phyloP scores from a whole-genome alignment of 2,797 vertebrate species.

The Halcyon smyrnensis region DNA sequence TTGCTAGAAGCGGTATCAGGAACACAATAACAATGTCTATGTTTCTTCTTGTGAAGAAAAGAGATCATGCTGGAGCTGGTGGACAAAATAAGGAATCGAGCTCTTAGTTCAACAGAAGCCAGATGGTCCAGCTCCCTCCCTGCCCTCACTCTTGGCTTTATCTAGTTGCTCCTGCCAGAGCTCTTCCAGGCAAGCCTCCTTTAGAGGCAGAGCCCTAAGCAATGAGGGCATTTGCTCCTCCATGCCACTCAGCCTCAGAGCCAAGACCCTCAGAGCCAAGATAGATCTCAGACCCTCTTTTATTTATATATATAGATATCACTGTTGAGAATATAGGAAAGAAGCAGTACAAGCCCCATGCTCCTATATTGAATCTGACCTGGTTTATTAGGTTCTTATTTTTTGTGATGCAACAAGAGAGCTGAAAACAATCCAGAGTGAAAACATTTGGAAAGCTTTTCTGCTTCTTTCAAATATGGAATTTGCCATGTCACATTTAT shows the following conservation, averaged over 20 bases:
- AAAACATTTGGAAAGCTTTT: conserved; percentile 23
- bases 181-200: neutral
- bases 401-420: neutral
- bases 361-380: neutral
- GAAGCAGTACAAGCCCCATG: neutral
- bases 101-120: neutral
- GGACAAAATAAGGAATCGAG: neutral
- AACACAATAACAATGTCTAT: neutral
- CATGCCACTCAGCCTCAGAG: neutral
- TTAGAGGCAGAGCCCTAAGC: neutral
- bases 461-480: neutral
- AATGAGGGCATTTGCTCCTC: neutral
- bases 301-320: neutral
- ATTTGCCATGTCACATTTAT: neutral
- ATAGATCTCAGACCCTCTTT: neutral
- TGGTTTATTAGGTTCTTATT: neutral
- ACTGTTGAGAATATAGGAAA: neutral
- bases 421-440: neutral
- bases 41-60: neutral
- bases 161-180: neutral
- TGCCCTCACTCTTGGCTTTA: neutral
- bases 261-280: neutral
- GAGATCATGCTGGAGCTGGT: neutral
- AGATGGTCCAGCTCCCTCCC: neutral
- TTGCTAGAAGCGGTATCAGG: neutral